Evolutionary conservation across 2,888 invertebrate species (phyloP), one percentile per base, ranked within the genome.

Genomic region (Drosophila limbata): DNA sequence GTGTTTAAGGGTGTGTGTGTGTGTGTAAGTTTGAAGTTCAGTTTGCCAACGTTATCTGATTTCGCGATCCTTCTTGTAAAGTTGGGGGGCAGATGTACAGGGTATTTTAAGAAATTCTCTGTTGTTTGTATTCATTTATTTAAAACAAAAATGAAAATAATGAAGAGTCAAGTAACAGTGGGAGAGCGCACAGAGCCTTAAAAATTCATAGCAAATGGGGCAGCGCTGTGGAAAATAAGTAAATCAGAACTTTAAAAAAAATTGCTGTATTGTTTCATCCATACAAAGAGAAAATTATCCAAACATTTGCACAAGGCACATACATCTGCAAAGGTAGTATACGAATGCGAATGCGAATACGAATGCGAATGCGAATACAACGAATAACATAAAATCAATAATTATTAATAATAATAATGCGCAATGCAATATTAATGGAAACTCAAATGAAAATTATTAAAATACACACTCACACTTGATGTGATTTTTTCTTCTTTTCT

Each of bases 341-440:
- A 72, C 75, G 72, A 67, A 62, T 62, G 35, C 60, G 59, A 42
- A 50, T 56, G 13, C 45, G 47, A 64, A 61, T 37, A 8, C 8
- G 35, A 37, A 55, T 61, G 61, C 61, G 56, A 69, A 76, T 79
- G 61, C 61, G 56, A 69, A 76, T 79, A 77, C 79, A 84, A 81
- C 71, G 69, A 79, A 79, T 75, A 28, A 28, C 8, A 28, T 2
- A 75, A 80, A 84, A 87, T 84, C 80, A 75, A 84, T 84, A 77
- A 68, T 65, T 61, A 67, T 51, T 60, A 61, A 40, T 50, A 56
- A 61, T 77, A 77, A 79, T 84, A 84, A 79, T 81, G 74, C 85
- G 56, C 84, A 78, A 88, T 85, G 81, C 84, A 85, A 85, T 88
- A 78, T 80, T 88, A 73, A 84, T 84, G 80, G 61, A 74, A 84